Base-by-base conservation (phyloP, 2,888 invertebrate genomes). In the Xanthia togata region DNA sequence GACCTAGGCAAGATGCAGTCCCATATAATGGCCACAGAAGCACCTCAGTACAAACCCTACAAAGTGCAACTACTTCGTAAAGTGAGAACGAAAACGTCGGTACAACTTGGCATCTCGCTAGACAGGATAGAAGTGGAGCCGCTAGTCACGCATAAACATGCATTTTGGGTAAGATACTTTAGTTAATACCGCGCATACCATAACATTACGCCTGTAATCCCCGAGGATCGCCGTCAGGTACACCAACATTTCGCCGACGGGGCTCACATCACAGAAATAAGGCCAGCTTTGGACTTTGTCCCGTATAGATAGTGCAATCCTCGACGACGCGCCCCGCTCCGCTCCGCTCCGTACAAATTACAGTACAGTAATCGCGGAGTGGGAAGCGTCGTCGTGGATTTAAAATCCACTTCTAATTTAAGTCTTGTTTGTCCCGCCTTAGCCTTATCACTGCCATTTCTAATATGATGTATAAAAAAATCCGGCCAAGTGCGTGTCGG, bases 41-140 rank as follows among this genome's bases (percentile, higher is more conserved):
- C 99, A 20, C 98, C 99, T 0, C 97, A 98, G 85, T 99, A 98
- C 95, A 98, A 98, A 92, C 98, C 98, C 0, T 98, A 97, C 93
- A 97, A 97, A 88, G 98, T 99, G 2, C 97, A 97, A 87, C 97
- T 99, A 87, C 96, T 98, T 53, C 98, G 98, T 89, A 98, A 98
- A 96, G 97, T 99, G 79, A 96, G 98, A 87, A 97, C 98, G 38
- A 99, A 98, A 93, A 98, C 98, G 31, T 98, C 98, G 88, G 98
- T 99, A 6, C 98, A 98, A 90, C 96, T 99, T 63, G 98, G 98
- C 67, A 98, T 99, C 83, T 99, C 99, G 23, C 98, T 98, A 11
- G 99, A 99, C 89, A 98, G 98, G 92, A 98, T 99, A 79, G 99
- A 99, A 96, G 98, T 99, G 73, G 98, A 99, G 92, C 98, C 98